Base-by-base conservation (phyloP, 1,140 invertebrate species). In the Nylanderia fulva region DNA sequence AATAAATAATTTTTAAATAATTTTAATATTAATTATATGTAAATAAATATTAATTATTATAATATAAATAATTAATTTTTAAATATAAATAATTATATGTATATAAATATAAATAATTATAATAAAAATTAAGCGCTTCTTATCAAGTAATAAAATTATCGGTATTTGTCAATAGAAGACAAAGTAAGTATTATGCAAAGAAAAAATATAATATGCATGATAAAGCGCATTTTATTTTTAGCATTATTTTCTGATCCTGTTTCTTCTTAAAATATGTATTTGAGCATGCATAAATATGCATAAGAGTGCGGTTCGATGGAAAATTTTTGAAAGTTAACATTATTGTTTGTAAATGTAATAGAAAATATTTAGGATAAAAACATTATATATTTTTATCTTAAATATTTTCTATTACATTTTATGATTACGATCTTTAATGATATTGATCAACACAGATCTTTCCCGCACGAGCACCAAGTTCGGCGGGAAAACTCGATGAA, bases 381-480 rank as follows among this genome's bases (percentile, higher is more conserved):
- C 18, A 52, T 71, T n/a, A n/a, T n/a, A 71, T 52, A 8, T 69
- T n/a, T 5, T 13, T 52, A 13, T 1, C n/a, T n/a, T 27, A 52
- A 5, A 71, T 54, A 36, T 71, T 71, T 0, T 8, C 21, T 36
- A 74, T 74, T 36, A 24, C 9, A 68, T 33, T 36, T 56, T 39
- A 27, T 39, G n/a, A 60, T 42, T 27, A n/a, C 27, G 15, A 0
- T 56, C 13, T 72, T 56, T 74, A 27, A 58, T 11, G 0, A 0
- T 64, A 18, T 27, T 79, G 52, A 0, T 45, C 1, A 11, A 68
- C 69, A 94, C 69, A 94, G 94, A 92, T 94, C 69, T 95, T 95
- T 84, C 94, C 92, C 7, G 94, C 92, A 0, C 85, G 93, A 13
- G 92, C 93, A 1, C 94, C 94, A 3, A 92, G 86, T 80, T 85